Evolutionary conservation across 2,797 vertebrate species (phyloP).

Genomic region (Silurus lanzhouensis): DNA sequence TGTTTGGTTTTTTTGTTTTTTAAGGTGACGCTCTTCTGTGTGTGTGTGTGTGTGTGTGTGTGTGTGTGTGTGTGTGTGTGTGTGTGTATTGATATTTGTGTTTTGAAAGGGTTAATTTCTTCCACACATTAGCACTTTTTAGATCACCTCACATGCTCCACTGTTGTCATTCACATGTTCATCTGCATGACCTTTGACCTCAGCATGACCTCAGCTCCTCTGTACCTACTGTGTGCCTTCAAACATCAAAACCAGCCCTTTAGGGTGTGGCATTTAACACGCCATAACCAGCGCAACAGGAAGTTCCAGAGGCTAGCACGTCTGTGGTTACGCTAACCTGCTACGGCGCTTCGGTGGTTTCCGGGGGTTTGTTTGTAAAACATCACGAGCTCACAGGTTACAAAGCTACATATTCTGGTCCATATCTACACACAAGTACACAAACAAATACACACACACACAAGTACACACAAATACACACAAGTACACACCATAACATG

Average conservation of each 20-base stretch:
- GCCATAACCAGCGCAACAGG: no score
- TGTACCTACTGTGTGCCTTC: conserved; percentile 35
- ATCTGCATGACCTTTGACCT: conserved; percentile 39
- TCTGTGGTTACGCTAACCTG: conserved; percentile 8
- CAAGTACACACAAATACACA: background rate
- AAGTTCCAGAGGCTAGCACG: background rate
- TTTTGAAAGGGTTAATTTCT: background rate
- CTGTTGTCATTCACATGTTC: conserved; percentile 6
- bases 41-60: no score
- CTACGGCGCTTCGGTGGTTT: no score
- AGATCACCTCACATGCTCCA: background rate
- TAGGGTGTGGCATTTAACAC: background rate
- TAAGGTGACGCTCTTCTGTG: no score
- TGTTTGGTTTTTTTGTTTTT: background rate
- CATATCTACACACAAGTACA: no score
- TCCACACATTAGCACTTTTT: background rate
- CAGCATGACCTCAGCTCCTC: conserved; percentile 20
- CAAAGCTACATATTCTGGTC: no score
- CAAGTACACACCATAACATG: no score
- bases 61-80: background rate
- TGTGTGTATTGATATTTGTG: background rate
- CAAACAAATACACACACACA: background rate
- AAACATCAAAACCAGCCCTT: conserved; percentile 65
- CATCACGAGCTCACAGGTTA: no score
- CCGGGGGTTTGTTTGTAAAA: no score